Percentiles rank a stretch among this genome's conserved stretches.
Evolutionary conservation across 1,140 invertebrate species (phyloP).

Genomic region (Aethina tumida): DNA sequence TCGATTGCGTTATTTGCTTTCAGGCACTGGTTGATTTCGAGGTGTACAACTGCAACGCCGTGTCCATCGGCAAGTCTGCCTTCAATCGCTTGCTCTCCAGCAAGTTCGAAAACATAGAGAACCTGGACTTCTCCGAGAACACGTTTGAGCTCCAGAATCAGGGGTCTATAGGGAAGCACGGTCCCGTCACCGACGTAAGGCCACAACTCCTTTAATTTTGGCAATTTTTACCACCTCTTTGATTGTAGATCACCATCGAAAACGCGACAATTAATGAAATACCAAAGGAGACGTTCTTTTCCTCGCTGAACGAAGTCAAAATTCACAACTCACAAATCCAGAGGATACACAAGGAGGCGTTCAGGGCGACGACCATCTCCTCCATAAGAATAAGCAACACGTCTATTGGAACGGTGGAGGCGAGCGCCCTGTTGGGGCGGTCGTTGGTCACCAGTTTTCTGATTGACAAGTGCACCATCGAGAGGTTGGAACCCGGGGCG

Average conservation of each 20-base stretch:
- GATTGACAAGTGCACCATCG: constrained; percentile 48
- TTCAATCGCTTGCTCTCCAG: constrained; percentile 54
- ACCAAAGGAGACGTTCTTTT: constrained; percentile 51
- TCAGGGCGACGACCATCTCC: constrained; percentile 52
- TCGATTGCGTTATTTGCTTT: too few relatives aligned
- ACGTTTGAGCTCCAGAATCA: constrained; percentile 52
- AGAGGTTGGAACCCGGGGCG: constrained; percentile 45
- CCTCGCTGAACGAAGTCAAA: constrained; percentile 47
- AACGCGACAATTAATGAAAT: constrained; percentile 48
- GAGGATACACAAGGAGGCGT: constrained; percentile 48
- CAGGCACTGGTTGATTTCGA: too few relatives aligned
- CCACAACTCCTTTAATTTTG: background rate
- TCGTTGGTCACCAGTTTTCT: constrained; percentile 51
- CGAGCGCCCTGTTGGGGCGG: constrained; percentile 51
- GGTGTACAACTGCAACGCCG: too few relatives aligned
- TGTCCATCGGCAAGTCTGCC: constrained; percentile 45
- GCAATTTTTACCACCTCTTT: constrained; percentile 15
- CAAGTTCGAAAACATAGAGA: constrained; percentile 43
- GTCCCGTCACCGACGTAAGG: constrained; percentile 47
- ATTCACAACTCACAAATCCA: constrained; percentile 47
- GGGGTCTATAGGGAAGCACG: constrained; percentile 40
- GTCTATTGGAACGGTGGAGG: constrained; percentile 46
- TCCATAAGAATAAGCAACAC: constrained; percentile 45
- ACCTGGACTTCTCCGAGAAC: constrained; percentile 43
- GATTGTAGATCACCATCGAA: constrained; percentile 54